Conservation (phyloP, 2,113 vertebrate species). For the Anolis sagrei region DNA sequence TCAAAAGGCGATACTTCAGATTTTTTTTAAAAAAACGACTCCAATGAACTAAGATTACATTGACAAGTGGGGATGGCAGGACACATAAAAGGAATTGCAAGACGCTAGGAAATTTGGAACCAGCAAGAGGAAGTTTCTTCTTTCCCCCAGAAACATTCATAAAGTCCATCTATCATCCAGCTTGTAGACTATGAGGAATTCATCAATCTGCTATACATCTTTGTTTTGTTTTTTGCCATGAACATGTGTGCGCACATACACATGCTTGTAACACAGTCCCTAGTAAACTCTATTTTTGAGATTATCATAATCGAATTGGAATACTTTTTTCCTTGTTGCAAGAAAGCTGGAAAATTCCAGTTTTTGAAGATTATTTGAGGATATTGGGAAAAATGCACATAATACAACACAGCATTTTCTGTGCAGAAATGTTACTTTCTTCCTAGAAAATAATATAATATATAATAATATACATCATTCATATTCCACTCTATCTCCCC, state of each 20-base stretch:
- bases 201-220: too few species aligned
- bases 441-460: too few species aligned
- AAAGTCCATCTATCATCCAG: neutral
- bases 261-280: neutral
- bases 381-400: too few species aligned
- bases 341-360: too few species aligned
- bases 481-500: too few species aligned
- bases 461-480: too few species aligned
- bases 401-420: too few species aligned
- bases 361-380: too few species aligned
- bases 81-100: slow-evolving; percentile 40
- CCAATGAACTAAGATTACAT: slow-evolving; percentile 48
- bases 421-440: too few species aligned
- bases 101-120: slow-evolving; percentile 32
- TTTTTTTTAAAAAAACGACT: slow-evolving; percentile 19
- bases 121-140: slow-evolving; percentile 11
- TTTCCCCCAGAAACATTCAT: neutral
- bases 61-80: slow-evolving; percentile 32
- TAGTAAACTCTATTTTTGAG: neutral
- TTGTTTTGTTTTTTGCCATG: too few species aligned
- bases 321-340: neutral
- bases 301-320: neutral
- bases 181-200: neutral
- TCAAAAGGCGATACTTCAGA: slow-evolving; percentile 35
- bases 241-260: too few species aligned